phyloP scores from a whole-genome alignment of 2,113 vertebrate species.

The Tichodroma muraria region DNA sequence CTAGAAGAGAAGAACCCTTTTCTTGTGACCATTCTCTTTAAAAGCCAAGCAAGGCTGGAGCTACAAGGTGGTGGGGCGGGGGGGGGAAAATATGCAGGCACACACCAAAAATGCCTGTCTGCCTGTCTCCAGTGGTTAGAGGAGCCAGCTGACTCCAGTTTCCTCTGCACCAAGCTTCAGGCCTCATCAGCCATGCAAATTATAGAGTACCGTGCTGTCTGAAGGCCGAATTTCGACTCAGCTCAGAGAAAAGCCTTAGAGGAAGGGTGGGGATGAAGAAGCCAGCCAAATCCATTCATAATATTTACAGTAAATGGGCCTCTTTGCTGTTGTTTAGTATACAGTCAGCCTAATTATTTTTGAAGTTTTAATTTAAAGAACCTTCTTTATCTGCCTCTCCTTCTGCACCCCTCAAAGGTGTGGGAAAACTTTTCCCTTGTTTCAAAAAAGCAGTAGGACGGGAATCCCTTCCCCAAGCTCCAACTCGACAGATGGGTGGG shows the following conservation, averaged over 20 bases:
- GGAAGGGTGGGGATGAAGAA: constrained; percentile 73
- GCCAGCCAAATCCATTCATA: constrained; percentile 76
- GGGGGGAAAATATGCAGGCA: not conserved
- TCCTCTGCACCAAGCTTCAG: constrained; percentile 68
- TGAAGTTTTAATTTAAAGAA: constrained; percentile 54
- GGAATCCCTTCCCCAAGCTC: constrained; percentile 23
- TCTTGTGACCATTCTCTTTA: constrained; percentile 6
- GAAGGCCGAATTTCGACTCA: constrained; percentile 68
- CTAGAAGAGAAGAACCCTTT: not conserved
- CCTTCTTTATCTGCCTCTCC: constrained; percentile 7
- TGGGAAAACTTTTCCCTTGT: constrained; percentile 35
- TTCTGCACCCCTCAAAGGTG: not conserved
- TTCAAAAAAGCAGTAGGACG: constrained; percentile 2
- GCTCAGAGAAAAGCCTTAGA: constrained; percentile 68
- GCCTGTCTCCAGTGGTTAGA: constrained; percentile 71
- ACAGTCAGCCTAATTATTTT: constrained; percentile 60
- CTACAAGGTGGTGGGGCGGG: not conserved
- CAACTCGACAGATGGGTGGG: not conserved
- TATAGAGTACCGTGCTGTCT: constrained; percentile 69
- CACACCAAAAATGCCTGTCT: constrained; percentile 64
- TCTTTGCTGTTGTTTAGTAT: constrained; percentile 67
- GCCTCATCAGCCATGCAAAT: constrained; percentile 80
- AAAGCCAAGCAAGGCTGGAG: constrained; percentile 11
- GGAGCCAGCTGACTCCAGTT: constrained; percentile 65
- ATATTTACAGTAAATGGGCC: constrained; percentile 78